Evolutionary conservation across 1,140 invertebrate species (phyloP), one percentile per base, ranked within the genome.

Genomic region (Phortica variegata): DNA sequence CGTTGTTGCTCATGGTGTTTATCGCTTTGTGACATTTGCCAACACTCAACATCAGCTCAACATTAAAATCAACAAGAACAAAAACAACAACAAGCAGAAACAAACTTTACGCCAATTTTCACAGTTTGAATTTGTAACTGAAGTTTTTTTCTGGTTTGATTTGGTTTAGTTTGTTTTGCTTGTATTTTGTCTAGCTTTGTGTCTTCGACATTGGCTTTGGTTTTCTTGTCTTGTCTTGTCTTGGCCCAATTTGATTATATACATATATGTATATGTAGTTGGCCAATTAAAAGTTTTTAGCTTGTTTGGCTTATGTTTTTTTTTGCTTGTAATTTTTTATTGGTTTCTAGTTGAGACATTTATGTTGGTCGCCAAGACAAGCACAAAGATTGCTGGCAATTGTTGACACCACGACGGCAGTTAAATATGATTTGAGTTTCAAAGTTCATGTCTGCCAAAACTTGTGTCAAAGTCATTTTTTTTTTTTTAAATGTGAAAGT

Each of bases 21-120:
- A 66, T 66, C 62, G 56, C 46, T 57, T 36, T 61, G 62, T 58
- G 53, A 66, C 62, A 66, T 60, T 66, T 66, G 51, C 39, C 20
- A 37, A 49, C n/a, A n/a, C n/a, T n/a, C n/a, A n/a, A n/a, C n/a
- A n/a, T n/a, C n/a, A n/a, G n/a, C n/a, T n/a, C n/a, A n/a, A n/a
- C n/a, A n/a, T n/a, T n/a, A n/a, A n/a, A n/a, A n/a, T n/a, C n/a
- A 26, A 20, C 58, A 16, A 42, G 52, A 47, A 55, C 60, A 33
- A 38, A 43, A 39, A 49, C 41, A 19, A 43, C 51, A 61, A 49
- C 47, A 42, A 38, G 17, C n/a, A 43, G 20, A 43, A 32, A 42
- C 55, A 34, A 58, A 57, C 38, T 60, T 65, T 49, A 50, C 50
- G 56, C 59, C 62, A 66, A 66, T 66, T 61, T 66, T 58, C 49